Conservation (phyloP, 2,113 vertebrate species). For the Pseudopipra pipra region DNA sequence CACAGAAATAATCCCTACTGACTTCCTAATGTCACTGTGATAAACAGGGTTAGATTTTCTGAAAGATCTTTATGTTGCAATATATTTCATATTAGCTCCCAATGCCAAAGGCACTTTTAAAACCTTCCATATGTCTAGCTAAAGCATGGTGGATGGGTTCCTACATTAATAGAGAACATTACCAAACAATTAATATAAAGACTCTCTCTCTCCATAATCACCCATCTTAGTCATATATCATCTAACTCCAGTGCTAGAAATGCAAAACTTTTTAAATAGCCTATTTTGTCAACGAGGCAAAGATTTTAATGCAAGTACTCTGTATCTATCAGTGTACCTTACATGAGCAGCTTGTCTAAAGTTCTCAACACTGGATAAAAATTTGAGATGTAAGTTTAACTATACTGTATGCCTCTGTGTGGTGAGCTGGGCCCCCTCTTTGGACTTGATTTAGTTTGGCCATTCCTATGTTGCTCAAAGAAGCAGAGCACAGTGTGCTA, state of each 20-base stretch:
- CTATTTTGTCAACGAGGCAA: background rate
- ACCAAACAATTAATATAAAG: constrained; percentile 6
- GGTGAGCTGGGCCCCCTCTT: background rate
- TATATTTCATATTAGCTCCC: background rate
- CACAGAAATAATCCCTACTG: background rate
- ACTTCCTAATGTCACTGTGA: background rate
- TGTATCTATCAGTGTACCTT: background rate
- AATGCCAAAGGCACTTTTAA: background rate
- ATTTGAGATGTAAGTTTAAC: background rate
- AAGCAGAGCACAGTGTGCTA: background rate
- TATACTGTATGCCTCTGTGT: background rate
- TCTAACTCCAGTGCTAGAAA: background rate
- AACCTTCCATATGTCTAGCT: background rate
- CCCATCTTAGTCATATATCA: background rate
- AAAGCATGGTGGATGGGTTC: background rate
- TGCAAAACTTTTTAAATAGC: background rate
- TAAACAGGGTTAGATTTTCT: background rate
- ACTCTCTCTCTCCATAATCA: background rate
- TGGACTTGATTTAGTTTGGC: background rate
- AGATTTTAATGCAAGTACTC: background rate
- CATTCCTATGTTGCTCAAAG: background rate
- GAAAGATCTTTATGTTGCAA: background rate
- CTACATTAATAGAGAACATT: background rate
- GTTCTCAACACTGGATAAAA: background rate
- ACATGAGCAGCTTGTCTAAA: background rate